phyloP scores from a whole-genome alignment of 1,140 invertebrate species.

The Rhyacophila brunnea region DNA sequence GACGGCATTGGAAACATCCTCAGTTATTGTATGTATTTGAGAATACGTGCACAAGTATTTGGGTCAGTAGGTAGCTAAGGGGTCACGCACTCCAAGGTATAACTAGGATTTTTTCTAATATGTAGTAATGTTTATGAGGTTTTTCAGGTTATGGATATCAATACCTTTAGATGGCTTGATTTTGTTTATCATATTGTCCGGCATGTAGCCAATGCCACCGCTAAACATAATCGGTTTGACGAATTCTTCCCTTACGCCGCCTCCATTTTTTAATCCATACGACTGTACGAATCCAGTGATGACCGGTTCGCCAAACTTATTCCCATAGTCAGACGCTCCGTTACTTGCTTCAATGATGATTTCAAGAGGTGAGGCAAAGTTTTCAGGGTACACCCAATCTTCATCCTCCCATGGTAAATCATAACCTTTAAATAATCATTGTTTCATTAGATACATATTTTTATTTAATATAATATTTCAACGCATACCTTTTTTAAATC shows the following conservation, averaged over 20 bases:
- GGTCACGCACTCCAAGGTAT: no score
- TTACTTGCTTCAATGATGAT: constrained; percentile 94
- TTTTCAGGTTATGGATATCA: no score
- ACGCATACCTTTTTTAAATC: no score
- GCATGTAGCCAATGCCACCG: constrained; percentile 90
- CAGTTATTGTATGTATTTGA: no score
- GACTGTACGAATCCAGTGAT: constrained; percentile 84
- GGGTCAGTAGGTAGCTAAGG: no score
- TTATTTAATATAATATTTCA: no score
- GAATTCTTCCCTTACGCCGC: constrained; percentile 80
- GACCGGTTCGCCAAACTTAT: constrained; percentile 98
- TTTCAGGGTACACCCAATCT: constrained; percentile 74
- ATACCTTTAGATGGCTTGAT: constrained; percentile 65
- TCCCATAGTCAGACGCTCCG: constrained; percentile 97
- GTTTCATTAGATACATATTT: no score
- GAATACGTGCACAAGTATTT: no score
- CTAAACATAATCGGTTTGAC: constrained; percentile 99
- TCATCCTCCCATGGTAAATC: constrained; percentile 84
- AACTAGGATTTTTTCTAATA: no score
- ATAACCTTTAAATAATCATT: constrained; percentile 60
- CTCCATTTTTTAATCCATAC: constrained; percentile 74
- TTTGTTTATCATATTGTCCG: constrained; percentile 77
- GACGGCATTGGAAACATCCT: no score
- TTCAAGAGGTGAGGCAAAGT: constrained; percentile 87
- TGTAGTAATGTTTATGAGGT: background rate